Conservation (phyloP, 2,797 vertebrate genomes). For the Hoplostethus mediterraneus region DNA sequence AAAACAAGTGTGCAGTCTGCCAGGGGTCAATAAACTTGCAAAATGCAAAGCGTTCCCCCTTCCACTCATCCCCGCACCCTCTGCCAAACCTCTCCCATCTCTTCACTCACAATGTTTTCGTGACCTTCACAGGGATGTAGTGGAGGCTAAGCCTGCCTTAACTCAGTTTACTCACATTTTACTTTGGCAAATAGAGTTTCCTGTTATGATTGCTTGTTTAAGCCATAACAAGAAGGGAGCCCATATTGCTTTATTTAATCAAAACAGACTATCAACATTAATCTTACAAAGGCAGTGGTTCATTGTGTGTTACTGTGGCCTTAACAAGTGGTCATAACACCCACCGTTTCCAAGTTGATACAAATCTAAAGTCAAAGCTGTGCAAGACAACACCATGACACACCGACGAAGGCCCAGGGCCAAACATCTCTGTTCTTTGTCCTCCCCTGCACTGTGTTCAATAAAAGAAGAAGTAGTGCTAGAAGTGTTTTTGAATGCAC, state of each 20-base stretch:
- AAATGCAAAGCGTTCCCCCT: slow-evolving; percentile 41
- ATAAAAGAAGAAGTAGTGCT: too few relatives aligned
- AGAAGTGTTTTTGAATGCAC: too few relatives aligned
- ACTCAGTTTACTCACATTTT: neutral
- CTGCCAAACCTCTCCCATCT: neutral
- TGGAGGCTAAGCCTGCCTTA: neutral
- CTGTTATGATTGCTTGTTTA: neutral
- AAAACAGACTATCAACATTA: too few relatives aligned
- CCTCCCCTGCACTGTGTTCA: too few relatives aligned
- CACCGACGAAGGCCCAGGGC: too few relatives aligned
- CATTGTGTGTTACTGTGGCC: too few relatives aligned
- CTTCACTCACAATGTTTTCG: slow-evolving; percentile 28
- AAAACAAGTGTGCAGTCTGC: slow-evolving; percentile 52
- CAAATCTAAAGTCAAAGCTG: too few relatives aligned
- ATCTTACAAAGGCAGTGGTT: neutral
- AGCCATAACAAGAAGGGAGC: neutral
- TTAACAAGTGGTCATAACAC: too few relatives aligned
- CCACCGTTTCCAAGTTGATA: too few relatives aligned
- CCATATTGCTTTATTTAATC: neutral
- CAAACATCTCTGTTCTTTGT: too few relatives aligned
- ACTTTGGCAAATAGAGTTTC: too few relatives aligned
- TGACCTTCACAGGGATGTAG: neutral
- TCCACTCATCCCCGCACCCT: slow-evolving; percentile 12
- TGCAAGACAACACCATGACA: too few relatives aligned
- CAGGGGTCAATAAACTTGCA: slow-evolving; percentile 63